phyloP scores from a whole-genome alignment of 2,797 vertebrate genomes.

The Molossus molossus region DNA sequence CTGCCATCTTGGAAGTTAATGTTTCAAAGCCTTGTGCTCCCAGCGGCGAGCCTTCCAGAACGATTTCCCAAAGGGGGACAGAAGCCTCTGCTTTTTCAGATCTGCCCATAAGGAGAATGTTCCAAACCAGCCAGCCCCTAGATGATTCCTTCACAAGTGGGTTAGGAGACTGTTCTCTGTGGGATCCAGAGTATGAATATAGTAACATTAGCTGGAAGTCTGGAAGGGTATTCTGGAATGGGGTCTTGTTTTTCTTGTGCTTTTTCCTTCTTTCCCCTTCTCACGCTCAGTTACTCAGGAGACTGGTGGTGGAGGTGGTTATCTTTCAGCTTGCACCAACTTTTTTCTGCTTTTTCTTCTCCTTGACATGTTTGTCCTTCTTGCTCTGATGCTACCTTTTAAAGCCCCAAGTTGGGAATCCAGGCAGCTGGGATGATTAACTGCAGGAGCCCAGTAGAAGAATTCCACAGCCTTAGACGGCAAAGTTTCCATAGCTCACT shows the following conservation, averaged over 20 bases:
- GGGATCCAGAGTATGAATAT: not conserved
- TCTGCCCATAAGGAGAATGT: constrained; percentile 53
- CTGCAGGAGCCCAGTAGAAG: constrained; percentile 84
- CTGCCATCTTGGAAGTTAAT: constrained; percentile 61
- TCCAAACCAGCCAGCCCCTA: not conserved
- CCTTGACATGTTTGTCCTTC: constrained; percentile 75
- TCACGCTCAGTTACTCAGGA: not conserved
- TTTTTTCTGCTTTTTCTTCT: constrained; percentile 26
- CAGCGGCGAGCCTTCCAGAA: not conserved
- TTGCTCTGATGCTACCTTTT: constrained; percentile 85
- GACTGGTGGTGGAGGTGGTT: not conserved
- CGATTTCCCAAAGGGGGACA: not conserved
- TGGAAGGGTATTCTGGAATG: not conserved
- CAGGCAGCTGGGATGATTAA: constrained; percentile 88
- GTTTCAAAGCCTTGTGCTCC: not conserved
- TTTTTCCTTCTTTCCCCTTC: not conserved
- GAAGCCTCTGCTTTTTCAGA: not conserved
- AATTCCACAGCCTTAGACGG: constrained; percentile 93
- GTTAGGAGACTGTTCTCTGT: not conserved
- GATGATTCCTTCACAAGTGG: not conserved
- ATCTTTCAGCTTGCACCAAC: not conserved
- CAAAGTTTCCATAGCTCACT: constrained; percentile 89
- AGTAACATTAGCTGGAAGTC: not conserved
- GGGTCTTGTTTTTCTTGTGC: not conserved
- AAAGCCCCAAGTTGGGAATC: constrained; percentile 86